phyloP scores from a whole-genome alignment of 2,113 vertebrate species.

The Alaudala cheleensis region DNA sequence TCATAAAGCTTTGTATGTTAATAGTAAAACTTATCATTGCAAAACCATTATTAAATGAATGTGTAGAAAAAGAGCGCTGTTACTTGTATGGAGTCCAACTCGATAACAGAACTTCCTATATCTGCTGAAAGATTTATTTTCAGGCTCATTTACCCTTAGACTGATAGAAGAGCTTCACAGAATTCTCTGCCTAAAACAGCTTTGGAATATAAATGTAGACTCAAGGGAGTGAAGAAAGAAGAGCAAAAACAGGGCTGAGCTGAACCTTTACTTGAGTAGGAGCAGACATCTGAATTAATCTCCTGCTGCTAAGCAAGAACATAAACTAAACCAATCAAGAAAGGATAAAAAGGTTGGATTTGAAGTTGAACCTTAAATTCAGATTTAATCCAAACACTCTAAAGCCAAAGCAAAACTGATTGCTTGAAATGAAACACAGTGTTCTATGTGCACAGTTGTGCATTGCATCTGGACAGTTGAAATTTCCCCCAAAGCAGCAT shows the following conservation, averaged over 20 bases:
- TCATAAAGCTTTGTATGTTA: conserved; percentile 4
- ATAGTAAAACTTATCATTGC: conserved; percentile 13
- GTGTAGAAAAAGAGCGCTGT: not conserved
- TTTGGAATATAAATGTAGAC: conserved; percentile 63
- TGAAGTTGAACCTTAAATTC: conserved; percentile 45
- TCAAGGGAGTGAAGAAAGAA: not conserved
- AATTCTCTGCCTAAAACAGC: conserved; percentile 29
- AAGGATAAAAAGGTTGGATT: conserved; percentile 24
- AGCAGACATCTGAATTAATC: conserved; percentile 16
- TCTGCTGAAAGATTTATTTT: conserved; percentile 62
- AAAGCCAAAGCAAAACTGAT: conserved; percentile 24
- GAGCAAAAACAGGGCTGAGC: not conserved
- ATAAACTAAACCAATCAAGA: conserved; percentile 26
- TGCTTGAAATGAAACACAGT: not conserved
- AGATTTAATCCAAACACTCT: conserved; percentile 36
- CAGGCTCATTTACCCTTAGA: conserved; percentile 67
- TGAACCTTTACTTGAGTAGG: not conserved
- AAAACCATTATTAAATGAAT: conserved; percentile 25
- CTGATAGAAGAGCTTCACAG: conserved; percentile 43
- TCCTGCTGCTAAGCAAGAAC: not conserved
- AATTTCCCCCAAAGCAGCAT: not conserved
- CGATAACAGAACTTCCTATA: conserved; percentile 11
- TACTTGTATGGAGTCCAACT: conserved; percentile 24
- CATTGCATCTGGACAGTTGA: not conserved
- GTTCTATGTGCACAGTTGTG: not conserved